Evolutionary conservation across 2,888 invertebrate genomes (phyloP), one percentile per base, ranked within the genome.

Genomic region (Idaea aversata): DNA sequence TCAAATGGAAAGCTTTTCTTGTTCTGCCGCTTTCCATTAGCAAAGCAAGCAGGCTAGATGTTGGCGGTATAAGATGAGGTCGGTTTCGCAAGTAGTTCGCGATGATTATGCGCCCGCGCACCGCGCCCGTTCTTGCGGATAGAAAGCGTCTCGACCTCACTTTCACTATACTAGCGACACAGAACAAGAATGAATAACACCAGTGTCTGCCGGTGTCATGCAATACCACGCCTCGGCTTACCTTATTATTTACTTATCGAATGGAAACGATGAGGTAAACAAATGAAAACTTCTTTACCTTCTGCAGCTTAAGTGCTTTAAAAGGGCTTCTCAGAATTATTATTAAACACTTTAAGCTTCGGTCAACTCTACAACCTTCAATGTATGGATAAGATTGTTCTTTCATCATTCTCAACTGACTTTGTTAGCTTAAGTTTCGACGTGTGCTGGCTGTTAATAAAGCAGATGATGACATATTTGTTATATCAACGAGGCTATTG

Each of bases 141-240:
- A 91, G 91, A 91, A 91, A 91, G 91, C 90, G 88, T 67, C 72
- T 80, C 85, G 90, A 88, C 90, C 91, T 89, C 91, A 91, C 92
- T 93, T 93, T 93, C 92, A 90, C 92, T 90, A 70, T 77, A 75
- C 82, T 82, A 84, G 77, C 71, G 67, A 65, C 67, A 47, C 58
- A 59, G 59, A 59, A 59, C 69, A 67, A 67, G 67, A 71, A 69
- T 75, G 72, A 73, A 74, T 75, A 72, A 72, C 66, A 64, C 71
- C 61, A 47, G 47, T 47, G 47, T 47, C 47, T 47, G 58, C 15
- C 58, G 59, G 59, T 25, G 67, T 69, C 70, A 71, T 70, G 69
- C 65, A 70, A 70, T 67, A 68, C 16, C 63, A 67, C 64, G 63
- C 67, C 70, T 66, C 61, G 4, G 64, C 69, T 69, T 68, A 63